phyloP scores from a whole-genome alignment of 1,140 invertebrate genomes.

The Pseudomyrmex flavicornis region DNA sequence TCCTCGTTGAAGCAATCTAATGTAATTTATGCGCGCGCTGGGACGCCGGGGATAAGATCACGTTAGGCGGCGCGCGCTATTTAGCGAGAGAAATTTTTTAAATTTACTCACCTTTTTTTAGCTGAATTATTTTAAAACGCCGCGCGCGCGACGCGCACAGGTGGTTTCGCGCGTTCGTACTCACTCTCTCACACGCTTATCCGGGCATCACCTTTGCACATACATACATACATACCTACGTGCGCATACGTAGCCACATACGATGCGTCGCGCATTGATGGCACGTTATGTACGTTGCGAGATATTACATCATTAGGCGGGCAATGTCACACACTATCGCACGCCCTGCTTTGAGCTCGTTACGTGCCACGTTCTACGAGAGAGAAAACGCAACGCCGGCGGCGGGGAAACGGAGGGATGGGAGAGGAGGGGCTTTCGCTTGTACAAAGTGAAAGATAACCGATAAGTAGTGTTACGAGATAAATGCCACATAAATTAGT shows the following conservation, averaged over 20 bases:
- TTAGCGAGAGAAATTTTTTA: constrained; percentile 48
- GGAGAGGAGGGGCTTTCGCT: constrained; percentile 28
- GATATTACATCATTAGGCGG: constrained; percentile 70
- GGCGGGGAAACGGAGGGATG: too few relatives aligned
- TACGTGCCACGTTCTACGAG: constrained; percentile 49
- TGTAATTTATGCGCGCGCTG: constrained; percentile 49
- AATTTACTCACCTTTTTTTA: constrained; percentile 22
- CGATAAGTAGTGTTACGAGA: constrained; percentile 71
- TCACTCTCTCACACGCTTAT: constrained; percentile 33
- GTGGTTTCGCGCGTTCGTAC: constrained; percentile 64
- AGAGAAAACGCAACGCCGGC: background rate
- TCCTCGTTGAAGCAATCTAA: constrained; percentile 57
- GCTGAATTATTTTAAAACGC: constrained; percentile 53
- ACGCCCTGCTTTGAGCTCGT: constrained; percentile 67
- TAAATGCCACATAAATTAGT: constrained; percentile 70
- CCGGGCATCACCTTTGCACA: background rate
- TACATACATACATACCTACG: constrained; percentile 34
- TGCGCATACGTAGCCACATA: constrained; percentile 41
- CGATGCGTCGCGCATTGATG: constrained; percentile 77
- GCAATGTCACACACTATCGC: constrained; percentile 58
- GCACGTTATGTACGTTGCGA: constrained; percentile 59
- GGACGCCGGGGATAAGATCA: constrained; percentile 42
- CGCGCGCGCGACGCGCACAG: constrained; percentile 64
- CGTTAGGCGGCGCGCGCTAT: constrained; percentile 39
- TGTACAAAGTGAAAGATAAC: constrained; percentile 71